Percentiles rank a stretch among this genome's conserved stretches.
phyloP scores from a whole-genome alignment of 2,888 invertebrate species.

The Acanthosepion pharaonis region DNA sequence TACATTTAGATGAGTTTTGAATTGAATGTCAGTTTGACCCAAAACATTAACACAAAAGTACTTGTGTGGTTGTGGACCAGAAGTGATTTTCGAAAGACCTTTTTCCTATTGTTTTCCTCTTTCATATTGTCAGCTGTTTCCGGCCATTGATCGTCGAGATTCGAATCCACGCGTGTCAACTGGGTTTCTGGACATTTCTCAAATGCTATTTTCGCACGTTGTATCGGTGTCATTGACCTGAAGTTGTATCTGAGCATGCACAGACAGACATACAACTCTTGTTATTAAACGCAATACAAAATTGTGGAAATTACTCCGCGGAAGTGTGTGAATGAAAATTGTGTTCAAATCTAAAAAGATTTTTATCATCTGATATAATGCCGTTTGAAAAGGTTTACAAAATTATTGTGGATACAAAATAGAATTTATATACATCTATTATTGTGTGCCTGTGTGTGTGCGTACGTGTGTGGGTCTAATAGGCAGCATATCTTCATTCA shows the following conservation, averaged over 20 bases:
- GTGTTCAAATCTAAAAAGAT: not conserved
- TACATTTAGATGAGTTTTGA: conserved; percentile 96
- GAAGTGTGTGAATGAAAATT: not conserved
- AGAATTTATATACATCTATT: too few species aligned
- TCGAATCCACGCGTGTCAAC: conserved; percentile 71
- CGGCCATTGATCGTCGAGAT: conserved; percentile 84
- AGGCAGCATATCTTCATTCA: too few species aligned
- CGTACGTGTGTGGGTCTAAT: too few species aligned
- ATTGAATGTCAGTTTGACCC: conserved; percentile 92
- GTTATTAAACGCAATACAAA: conserved; percentile 59
- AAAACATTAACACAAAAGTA: conserved; percentile 88
- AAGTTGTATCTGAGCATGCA: conserved; percentile 71
- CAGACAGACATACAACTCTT: conserved; percentile 66
- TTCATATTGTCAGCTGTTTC: conserved; percentile 82
- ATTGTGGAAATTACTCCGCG: not conserved
- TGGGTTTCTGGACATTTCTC: conserved; percentile 73
- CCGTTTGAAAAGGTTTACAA: not conserved
- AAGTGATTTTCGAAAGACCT: conserved; percentile 86
- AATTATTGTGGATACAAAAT: not conserved
- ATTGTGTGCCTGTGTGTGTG: too few species aligned
- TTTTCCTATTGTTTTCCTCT: conserved; percentile 82
- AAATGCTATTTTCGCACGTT: conserved; percentile 70
- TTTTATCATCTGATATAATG: not conserved
- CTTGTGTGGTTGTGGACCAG: conserved; percentile 94
- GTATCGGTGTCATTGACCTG: conserved; percentile 68